Percentiles rank a stretch among this genome's conserved stretches.
Conservation (phyloP, 2,113 vertebrate species). For the Mustelus asterias region DNA sequence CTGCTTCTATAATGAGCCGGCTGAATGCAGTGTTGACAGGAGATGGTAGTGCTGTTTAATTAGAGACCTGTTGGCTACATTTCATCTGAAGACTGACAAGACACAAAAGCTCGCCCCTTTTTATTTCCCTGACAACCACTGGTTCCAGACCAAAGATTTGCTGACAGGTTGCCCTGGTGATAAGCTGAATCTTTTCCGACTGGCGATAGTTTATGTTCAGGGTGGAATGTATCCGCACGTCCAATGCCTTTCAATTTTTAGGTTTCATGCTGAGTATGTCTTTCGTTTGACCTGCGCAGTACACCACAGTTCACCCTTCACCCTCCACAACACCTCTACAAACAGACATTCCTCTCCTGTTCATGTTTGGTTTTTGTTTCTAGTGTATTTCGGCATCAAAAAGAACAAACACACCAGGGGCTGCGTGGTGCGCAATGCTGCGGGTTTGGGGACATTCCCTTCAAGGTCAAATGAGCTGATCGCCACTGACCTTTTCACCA, state of each 20-base stretch:
- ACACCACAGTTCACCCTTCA: too few relatives aligned
- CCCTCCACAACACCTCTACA: background rate
- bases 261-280: background rate
- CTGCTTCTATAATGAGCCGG: background rate
- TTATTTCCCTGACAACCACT: background rate
- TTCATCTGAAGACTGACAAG: background rate
- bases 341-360: background rate
- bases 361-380: background rate
- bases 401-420: background rate
- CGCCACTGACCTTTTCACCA: too few relatives aligned
- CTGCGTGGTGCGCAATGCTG: background rate
- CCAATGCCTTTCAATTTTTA: too few relatives aligned
- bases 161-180: background rate
- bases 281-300: background rate
- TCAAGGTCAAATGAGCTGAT: too few relatives aligned
- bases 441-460: background rate
- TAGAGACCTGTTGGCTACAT: too few relatives aligned
- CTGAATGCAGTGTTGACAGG: background rate
- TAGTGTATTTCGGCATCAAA: background rate
- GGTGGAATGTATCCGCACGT: background rate
- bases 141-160: background rate
- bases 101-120: background rate
- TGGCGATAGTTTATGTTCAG: too few relatives aligned
- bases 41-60: background rate
- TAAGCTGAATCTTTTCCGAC: background rate